phyloP scores from a whole-genome alignment of 2,888 invertebrate species.

The Clitarchus hookeri region DNA sequence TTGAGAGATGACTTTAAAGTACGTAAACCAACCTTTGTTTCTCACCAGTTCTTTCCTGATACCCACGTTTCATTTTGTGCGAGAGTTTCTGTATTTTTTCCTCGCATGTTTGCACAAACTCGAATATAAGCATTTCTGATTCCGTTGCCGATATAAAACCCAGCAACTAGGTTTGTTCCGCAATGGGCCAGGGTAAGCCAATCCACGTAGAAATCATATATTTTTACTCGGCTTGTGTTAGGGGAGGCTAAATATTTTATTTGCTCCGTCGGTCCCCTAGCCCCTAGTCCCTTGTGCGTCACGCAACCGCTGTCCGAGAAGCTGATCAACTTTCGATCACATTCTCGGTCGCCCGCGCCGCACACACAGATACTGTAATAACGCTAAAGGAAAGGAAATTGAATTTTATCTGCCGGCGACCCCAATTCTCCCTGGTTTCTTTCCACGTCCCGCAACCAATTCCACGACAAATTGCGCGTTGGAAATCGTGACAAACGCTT shows the following conservation, averaged over 20 bases:
- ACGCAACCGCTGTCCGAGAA: neutral
- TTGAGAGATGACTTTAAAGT: too few relatives aligned
- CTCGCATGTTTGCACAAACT: too few relatives aligned
- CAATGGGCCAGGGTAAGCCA: neutral
- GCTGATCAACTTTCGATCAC: constrained; percentile 26
- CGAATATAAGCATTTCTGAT: neutral
- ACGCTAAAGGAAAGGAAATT: constrained; percentile 34
- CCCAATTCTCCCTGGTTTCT: constrained; percentile 29
- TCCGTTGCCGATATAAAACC: neutral
- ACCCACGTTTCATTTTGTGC: too few relatives aligned
- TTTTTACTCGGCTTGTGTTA: neutral
- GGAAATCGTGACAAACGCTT: neutral
- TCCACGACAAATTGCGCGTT: constrained; percentile 14
- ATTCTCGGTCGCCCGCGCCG: neutral
- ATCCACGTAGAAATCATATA: neutral
- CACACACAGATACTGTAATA: constrained; percentile 22
- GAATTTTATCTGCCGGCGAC: constrained; percentile 38
- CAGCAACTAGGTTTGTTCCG: neutral
- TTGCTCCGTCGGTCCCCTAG: neutral
- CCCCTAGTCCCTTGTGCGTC: neutral
- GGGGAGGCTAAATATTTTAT: constrained; percentile 10
- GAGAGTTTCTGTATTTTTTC: too few relatives aligned
- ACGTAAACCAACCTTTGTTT: too few relatives aligned
- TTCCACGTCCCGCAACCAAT: constrained; percentile 14
- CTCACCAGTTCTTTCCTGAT: too few relatives aligned